phyloP scores from a whole-genome alignment of 1,140 invertebrate species.

The Sinella curviseta region DNA sequence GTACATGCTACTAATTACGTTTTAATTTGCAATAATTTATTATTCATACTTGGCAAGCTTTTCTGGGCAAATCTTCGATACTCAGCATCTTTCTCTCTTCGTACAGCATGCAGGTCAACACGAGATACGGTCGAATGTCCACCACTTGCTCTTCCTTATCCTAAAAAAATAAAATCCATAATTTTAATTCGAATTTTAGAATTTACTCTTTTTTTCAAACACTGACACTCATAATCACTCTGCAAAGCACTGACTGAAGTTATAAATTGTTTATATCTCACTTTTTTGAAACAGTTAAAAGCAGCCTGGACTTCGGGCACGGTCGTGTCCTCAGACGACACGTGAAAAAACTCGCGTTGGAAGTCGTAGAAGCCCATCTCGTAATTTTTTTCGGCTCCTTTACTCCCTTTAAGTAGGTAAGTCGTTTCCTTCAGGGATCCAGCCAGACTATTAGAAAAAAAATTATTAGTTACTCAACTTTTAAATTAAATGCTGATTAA shows the following conservation, averaged over 20 bases:
- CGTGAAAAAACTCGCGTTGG: background rate
- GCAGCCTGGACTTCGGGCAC: background rate
- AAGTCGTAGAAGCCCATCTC: background rate
- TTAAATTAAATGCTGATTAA: background rate
- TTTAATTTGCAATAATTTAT: background rate
- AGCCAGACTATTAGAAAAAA: background rate
- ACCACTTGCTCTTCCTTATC: background rate
- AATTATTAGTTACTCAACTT: background rate
- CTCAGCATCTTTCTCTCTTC: background rate
- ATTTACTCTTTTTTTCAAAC: too few species aligned
- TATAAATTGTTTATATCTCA: background rate
- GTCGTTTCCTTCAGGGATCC: background rate
- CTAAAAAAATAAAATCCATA: background rate
- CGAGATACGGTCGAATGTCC: conserved; percentile 4
- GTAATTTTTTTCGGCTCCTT: background rate
- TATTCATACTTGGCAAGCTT: background rate
- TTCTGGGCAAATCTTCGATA: background rate
- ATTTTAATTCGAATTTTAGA: background rate
- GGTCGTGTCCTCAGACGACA: background rate
- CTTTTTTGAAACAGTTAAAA: background rate
- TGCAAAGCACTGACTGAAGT: background rate
- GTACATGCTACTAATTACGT: background rate
- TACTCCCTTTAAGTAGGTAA: too few species aligned
- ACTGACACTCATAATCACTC: too few species aligned
- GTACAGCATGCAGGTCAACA: conserved; percentile 24